phyloP scores from a whole-genome alignment of 2,888 invertebrate genomes.

The Pollenia griseotomentosa region DNA sequence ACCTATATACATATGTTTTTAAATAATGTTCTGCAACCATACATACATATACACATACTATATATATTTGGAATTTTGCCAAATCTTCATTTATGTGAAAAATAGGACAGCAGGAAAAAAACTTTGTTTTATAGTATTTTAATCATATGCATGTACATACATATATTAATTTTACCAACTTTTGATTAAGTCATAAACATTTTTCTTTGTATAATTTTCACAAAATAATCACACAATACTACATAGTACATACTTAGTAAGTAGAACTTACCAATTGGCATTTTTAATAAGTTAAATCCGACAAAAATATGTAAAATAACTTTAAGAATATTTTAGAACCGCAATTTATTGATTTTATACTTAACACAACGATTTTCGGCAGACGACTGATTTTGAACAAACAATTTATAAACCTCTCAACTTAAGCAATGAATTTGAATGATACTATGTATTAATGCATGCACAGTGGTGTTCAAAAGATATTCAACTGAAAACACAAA shows the following conservation, averaged over 20 bases:
- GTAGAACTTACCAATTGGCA: conserved; percentile 59
- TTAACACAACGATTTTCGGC: conserved; percentile 48
- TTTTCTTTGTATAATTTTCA: background rate
- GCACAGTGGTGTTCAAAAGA: background rate
- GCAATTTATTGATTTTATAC: conserved; percentile 2
- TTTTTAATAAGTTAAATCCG: conserved; percentile 7
- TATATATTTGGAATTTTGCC: conserved; percentile 52
- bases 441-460: no score
- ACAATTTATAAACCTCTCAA: conserved; percentile 53
- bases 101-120: background rate
- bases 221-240: background rate
- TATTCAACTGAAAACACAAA: background rate
- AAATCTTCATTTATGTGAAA: conserved; percentile 49
- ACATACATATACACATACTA: conserved; percentile 9
- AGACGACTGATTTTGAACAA: conserved; percentile 55
- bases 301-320: background rate
- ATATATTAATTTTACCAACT: background rate
- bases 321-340: conserved; percentile 8
- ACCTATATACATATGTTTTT: background rate
- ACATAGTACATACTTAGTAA: background rate
- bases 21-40: background rate
- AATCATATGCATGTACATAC: background rate
- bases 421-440: background rate
- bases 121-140: background rate
- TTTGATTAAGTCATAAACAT: background rate